Percentiles rank a stretch among this genome's conserved stretches.
Evolutionary conservation across 2,888 invertebrate genomes (phyloP).

Genomic region (Nymphalis c-album): DNA sequence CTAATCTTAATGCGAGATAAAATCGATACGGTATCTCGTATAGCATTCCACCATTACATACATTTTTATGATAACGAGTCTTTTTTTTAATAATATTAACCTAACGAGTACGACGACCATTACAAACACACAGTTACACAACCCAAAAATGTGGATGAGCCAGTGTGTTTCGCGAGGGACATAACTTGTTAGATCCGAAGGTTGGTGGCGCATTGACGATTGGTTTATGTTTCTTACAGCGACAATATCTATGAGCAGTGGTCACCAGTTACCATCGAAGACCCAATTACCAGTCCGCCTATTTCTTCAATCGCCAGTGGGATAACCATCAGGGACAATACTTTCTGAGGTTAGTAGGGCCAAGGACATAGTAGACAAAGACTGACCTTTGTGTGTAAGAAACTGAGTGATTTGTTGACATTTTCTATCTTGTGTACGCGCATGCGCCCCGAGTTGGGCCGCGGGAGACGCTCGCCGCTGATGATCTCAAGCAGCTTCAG

Average conservation of each 20-base stretch:
- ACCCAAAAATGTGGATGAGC: too few species aligned
- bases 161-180: too few species aligned
- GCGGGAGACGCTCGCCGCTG: conserved; percentile 97
- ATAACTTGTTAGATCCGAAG: too few species aligned
- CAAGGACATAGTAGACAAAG: background rate
- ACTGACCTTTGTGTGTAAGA: conserved; percentile 94
- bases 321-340: too few species aligned
- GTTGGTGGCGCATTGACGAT: too few species aligned
- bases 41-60: background rate
- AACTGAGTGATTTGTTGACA: conserved; percentile 97
- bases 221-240: too few species aligned
- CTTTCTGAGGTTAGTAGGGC: too few species aligned
- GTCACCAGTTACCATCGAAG: too few species aligned
- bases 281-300: too few species aligned
- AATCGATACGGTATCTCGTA: background rate
- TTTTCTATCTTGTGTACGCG: conserved; percentile 99
- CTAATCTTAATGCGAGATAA: background rate
- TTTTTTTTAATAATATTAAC: background rate
- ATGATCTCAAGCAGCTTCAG: conserved; percentile 95
- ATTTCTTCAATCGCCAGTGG: too few species aligned
- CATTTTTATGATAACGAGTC: background rate
- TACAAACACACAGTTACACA: too few species aligned
- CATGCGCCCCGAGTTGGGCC: conserved; percentile 97
- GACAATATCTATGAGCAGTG: too few species aligned
- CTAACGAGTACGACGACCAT: background rate